These are phyloP conservation scores for Ophion ventricosus DNA, from an alignment of 2,888 invertebrate species.

Conservation along the genomic window DNA sequence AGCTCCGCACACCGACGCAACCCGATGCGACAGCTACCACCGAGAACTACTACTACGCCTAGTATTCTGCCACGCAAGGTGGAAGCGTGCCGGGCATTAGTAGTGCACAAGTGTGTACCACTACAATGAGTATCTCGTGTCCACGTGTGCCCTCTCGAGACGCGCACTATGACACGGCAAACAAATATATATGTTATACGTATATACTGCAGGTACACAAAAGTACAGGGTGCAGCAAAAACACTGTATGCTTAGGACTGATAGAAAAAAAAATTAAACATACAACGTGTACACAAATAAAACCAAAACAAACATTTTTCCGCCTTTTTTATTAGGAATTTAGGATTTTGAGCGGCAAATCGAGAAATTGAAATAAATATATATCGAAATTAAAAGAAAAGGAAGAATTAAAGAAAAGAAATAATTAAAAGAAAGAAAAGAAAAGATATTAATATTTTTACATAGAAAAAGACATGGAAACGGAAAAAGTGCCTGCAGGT, in stretches of 20 bases:
- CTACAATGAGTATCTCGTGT: conserved; percentile 9
- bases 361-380: too few relatives aligned
- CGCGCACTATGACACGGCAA: conserved; percentile 52
- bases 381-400: too few relatives aligned
- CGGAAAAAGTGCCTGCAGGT: too few relatives aligned
- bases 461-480: too few relatives aligned
- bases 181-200: conserved; percentile 36
- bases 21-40: conserved; percentile 38
- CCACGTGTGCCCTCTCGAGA: conserved; percentile 50
- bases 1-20: conserved; percentile 54
- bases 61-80: conserved; percentile 52
- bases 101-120: conserved; percentile 52
- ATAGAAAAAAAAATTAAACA: neutral
- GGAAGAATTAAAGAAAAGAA: too few relatives aligned
- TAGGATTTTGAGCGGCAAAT: too few relatives aligned
- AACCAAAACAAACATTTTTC: neutral
- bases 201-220: conserved; percentile 34
- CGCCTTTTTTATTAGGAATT: too few relatives aligned
- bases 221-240: conserved; percentile 53
- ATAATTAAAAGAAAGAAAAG: too few relatives aligned
- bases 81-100: conserved; percentile 63
- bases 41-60: conserved; percentile 32
- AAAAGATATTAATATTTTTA: too few relatives aligned
- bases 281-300: neutral
- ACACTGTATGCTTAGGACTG: neutral